These are phyloP conservation scores for Pristionchus exspectatus DNA, from an alignment of 2,888 invertebrate species.

Conservation along the genomic window DNA sequence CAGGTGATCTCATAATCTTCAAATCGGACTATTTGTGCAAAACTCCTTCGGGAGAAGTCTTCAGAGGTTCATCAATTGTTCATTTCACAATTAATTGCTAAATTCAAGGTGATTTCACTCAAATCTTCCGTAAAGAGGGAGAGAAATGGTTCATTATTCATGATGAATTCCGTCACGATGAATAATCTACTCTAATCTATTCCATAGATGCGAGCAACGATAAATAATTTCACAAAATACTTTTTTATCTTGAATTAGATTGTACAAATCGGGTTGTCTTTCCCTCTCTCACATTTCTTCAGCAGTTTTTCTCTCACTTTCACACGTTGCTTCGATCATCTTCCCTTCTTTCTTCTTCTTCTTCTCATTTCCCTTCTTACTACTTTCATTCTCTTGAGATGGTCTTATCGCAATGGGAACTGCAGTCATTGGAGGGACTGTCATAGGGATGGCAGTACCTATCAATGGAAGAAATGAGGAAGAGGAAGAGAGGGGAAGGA, in stretches of 20 bases:
- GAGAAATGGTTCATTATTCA: conserved; percentile 1
- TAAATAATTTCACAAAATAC: not conserved
- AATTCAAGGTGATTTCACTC: not conserved
- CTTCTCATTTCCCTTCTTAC: conserved; percentile 13
- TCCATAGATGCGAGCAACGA: not conserved
- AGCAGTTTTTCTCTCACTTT: conserved; percentile 15
- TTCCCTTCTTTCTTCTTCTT: conserved; percentile 21
- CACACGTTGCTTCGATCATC: not conserved
- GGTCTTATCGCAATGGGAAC: not conserved
- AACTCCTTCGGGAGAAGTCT: not conserved
- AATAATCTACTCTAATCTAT: not conserved
- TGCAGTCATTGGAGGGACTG: not conserved
- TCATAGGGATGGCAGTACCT: not conserved
- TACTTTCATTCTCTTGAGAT: not conserved
- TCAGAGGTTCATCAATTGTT: not conserved
- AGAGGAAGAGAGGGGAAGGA: not conserved
- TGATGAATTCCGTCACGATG: not conserved
- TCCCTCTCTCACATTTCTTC: not conserved
- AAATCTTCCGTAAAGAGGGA: conserved; percentile 8
- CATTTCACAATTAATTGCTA: not conserved
- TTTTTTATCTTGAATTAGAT: conserved; percentile 10
- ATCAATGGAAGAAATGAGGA: not conserved
- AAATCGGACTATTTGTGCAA: not conserved
- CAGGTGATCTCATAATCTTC: not conserved
- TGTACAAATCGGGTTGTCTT: not conserved